Evolutionary conservation across 92 coral and sea anemone genomes (phyloP), one percentile per base, ranked within the genome.

Genomic region (Hydrozoanthus gracilis): DNA sequence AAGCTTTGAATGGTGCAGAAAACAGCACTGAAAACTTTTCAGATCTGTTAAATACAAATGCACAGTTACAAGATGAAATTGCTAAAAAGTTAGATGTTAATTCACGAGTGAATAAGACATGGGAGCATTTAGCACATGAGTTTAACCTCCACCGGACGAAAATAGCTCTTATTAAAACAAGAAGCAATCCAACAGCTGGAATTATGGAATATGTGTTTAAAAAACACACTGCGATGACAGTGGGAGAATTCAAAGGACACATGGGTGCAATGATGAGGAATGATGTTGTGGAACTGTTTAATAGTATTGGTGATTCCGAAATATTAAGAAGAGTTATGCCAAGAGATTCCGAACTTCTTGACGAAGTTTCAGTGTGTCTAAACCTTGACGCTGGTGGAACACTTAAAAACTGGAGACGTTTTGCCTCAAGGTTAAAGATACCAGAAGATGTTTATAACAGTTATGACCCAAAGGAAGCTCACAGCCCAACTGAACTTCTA

Each of bases 401-500:
- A 44, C 52, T 65, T 14, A 65, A 80, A 49, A 47, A 80, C 39
- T 80, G 85, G 87, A 71, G 27, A 73, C 14, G 78, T 16, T 79
- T 87, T 61, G 89, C 89, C 10, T 35, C 18, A 10, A 52, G 14
- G 1, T 68, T 61, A 51, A 7, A 45, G 7, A 87, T 87, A 69
- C 78, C 76, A 52, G 1, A 45, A 5, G 18, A 78, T 1, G 55
- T 51, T 27, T 87, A 87, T 54, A 11, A 35, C 11, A 52, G 68
- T 47, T 78, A 62, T 51, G 86, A 87, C 46, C 54, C 82, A 17
- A 51, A 14, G 69, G 47, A 68, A 15, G 51, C 77, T 1, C 77
- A 60, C 62, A 87, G 77, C 51, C 89, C 89, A 65, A 87, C 89
- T 15, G 68, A 67, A 50, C 54, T 54, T 3, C 70, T 87, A 16